Percentiles rank a stretch among this genome's conserved stretches.
Evolutionary conservation across 2,797 vertebrate species (phyloP).

Genomic region (Prionace glauca): DNA sequence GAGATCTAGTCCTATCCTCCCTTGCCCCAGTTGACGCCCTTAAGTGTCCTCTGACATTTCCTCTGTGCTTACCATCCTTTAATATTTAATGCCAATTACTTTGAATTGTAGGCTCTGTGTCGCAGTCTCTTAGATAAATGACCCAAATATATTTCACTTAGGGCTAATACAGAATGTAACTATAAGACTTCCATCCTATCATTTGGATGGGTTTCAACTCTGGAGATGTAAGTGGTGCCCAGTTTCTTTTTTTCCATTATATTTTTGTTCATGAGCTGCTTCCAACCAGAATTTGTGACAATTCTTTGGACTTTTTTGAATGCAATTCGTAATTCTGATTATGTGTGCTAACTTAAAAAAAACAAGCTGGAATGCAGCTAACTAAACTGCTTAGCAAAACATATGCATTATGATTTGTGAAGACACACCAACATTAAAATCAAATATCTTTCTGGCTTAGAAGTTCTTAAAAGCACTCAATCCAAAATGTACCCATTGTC

Average conservation of each 20-base stretch:
- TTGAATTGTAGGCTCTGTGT: neutral
- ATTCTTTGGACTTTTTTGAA: neutral
- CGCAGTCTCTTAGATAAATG: neutral
- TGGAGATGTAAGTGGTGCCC: neutral
- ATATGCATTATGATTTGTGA: neutral
- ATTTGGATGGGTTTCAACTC: neutral
- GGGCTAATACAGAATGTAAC: neutral
- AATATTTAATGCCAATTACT: neutral
- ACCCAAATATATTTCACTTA: neutral
- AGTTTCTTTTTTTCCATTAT: neutral
- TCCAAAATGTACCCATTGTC: neutral
- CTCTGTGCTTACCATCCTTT: neutral
- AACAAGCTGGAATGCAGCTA: neutral
- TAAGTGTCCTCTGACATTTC: neutral
- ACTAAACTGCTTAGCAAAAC: neutral
- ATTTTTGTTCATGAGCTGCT: neutral
- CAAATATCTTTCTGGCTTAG: neutral
- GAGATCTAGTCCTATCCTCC: neutral
- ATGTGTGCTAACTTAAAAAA: neutral
- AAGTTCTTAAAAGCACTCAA: neutral
- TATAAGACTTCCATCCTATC: neutral
- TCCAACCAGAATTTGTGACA: neutral
- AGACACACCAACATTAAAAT: neutral
- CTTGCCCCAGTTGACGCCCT: neutral
- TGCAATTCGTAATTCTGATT: constrained; percentile 6